Evolutionary conservation across 2,797 vertebrate genomes (phyloP).

Genomic region (Diceros bicornis): DNA sequence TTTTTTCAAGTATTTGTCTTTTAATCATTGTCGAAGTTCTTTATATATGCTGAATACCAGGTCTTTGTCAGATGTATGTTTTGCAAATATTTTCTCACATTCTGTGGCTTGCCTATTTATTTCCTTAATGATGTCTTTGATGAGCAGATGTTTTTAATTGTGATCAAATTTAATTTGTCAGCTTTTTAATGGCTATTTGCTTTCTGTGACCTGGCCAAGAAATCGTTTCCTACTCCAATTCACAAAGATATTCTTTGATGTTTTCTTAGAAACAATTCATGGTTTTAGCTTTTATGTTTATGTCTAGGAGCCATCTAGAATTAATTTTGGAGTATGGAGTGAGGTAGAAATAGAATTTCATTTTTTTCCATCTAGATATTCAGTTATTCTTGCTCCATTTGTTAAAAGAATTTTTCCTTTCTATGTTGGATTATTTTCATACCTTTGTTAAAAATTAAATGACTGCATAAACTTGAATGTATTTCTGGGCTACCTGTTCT

Average conservation of each 20-base stretch:
- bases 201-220: constrained; percentile 3
- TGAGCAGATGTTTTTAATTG: constrained; percentile 37
- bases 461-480: neutral
- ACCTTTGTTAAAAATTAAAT: constrained; percentile 1
- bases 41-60: neutral
- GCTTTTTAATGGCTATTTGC: neutral
- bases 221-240: neutral
- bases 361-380: neutral
- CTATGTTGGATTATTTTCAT: neutral
- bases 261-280: neutral
- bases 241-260: neutral
- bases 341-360: neutral
- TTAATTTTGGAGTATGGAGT: neutral
- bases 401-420: neutral
- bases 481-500: neutral
- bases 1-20: constrained; percentile 29
- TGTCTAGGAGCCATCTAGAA: neutral
- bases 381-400: neutral
- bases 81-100: neutral
- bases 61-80: neutral
- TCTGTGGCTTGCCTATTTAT: neutral
- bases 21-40: neutral
- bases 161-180: neutral
- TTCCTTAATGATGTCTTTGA: neutral
- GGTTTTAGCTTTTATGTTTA: constrained; percentile 22